Conservation (phyloP, 2,888 invertebrate species). For the Uropetala carovei region DNA sequence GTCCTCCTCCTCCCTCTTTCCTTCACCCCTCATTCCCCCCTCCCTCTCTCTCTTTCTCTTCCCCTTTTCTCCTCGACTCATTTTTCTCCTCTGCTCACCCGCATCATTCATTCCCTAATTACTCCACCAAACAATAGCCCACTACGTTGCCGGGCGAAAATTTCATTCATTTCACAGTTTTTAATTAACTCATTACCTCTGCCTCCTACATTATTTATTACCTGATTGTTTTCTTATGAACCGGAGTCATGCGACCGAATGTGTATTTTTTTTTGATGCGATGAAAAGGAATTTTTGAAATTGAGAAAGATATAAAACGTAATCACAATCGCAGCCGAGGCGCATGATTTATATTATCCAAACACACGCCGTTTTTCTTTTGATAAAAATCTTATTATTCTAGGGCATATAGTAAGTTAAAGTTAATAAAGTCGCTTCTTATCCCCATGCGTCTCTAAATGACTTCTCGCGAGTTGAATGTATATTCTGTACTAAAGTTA, state of each 20-base stretch:
- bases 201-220: constrained; percentile 33
- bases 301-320: no score
- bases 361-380: no score
- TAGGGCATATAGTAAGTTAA: no score
- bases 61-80: neutral
- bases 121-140: constrained; percentile 28
- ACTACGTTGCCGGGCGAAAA: neutral
- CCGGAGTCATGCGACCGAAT: constrained; percentile 41
- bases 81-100: constrained; percentile 10
- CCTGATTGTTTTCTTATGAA: constrained; percentile 41
- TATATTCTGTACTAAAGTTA: no score
- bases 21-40: neutral
- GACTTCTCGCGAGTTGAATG: no score
- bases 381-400: no score
- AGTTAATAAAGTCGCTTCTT: no score
- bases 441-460: no score
- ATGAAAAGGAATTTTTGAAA: neutral
- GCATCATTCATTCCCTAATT: constrained; percentile 43
- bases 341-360: no score
- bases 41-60: neutral
- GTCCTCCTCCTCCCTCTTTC: neutral
- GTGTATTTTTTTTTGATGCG: neutral
- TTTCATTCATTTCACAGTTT: constrained; percentile 38
- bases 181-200: constrained; percentile 42
- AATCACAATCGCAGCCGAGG: no score